phyloP scores from a whole-genome alignment of 2,888 invertebrate species.

The Dryococelus australis region DNA sequence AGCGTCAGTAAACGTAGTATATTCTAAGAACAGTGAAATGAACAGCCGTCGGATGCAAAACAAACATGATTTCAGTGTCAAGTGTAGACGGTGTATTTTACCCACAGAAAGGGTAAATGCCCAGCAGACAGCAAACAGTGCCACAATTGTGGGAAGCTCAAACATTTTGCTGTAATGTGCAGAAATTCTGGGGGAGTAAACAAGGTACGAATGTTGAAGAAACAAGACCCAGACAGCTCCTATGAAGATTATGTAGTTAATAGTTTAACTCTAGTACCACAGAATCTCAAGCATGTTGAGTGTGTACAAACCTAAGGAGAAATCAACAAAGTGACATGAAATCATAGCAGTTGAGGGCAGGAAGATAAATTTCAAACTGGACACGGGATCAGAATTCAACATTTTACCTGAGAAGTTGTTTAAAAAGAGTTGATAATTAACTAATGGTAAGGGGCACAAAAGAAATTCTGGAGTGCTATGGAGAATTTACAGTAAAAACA shows the following conservation, averaged over 20 bases:
- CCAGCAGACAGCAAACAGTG: not conserved
- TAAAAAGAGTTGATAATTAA: not conserved
- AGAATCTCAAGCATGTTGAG: not conserved
- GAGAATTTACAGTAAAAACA: not conserved
- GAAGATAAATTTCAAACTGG: not conserved
- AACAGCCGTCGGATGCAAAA: not conserved
- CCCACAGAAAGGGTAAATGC: not conserved
- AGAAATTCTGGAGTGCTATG: not conserved
- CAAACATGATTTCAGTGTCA: not conserved
- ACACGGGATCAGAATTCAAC: not conserved
- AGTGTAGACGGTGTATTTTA: not conserved
- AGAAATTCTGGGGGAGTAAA: not conserved
- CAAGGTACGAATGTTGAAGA: not conserved
- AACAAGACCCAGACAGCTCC: not conserved
- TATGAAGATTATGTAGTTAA: not conserved
- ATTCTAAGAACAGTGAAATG: not conserved
- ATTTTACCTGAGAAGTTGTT: not conserved
- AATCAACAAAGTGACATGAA: not conserved
- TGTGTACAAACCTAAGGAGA: not conserved
- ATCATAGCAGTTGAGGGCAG: not conserved
- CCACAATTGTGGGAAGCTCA: not conserved
- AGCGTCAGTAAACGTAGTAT: not conserved
- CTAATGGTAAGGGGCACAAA: no score
- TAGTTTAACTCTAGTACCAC: not conserved
- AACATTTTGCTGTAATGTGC: no score